Conservation (phyloP, 2,797 vertebrate genomes). For the Pantherophis alleghaniensis region DNA sequence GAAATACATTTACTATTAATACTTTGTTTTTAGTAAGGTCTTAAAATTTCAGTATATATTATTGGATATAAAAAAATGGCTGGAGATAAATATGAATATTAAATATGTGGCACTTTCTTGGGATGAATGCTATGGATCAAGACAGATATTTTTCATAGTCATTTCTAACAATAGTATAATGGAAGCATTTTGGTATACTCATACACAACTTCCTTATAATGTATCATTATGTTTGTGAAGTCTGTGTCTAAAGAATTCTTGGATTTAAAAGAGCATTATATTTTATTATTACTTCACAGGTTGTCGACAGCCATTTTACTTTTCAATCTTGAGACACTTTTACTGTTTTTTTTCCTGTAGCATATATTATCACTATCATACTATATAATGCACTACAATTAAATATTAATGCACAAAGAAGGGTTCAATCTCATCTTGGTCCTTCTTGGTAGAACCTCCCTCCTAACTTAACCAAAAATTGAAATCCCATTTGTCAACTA, state of each 20-base stretch:
- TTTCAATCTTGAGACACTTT: not conserved
- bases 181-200: not conserved
- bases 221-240: not conserved
- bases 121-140: not conserved
- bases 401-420: not conserved
- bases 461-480: not conserved
- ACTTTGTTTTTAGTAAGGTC: not conserved
- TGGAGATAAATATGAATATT: not conserved
- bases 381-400: not conserved
- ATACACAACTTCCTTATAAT: not conserved
- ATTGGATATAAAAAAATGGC: not conserved
- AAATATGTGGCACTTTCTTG: not conserved
- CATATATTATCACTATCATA: not conserved
- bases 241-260: not conserved
- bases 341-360: too few relatives aligned
- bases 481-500: not conserved
- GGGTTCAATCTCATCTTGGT: not conserved
- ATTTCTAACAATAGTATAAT: not conserved
- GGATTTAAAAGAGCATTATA: not conserved
- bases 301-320: not conserved
- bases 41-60: not conserved
- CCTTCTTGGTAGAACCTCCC: not conserved
- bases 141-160: not conserved
- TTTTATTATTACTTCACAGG: not conserved
- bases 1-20: not conserved